These are phyloP conservation scores for Eledona agricola DNA, from an alignment of 2,888 invertebrate genomes.

Conservation along the genomic window DNA sequence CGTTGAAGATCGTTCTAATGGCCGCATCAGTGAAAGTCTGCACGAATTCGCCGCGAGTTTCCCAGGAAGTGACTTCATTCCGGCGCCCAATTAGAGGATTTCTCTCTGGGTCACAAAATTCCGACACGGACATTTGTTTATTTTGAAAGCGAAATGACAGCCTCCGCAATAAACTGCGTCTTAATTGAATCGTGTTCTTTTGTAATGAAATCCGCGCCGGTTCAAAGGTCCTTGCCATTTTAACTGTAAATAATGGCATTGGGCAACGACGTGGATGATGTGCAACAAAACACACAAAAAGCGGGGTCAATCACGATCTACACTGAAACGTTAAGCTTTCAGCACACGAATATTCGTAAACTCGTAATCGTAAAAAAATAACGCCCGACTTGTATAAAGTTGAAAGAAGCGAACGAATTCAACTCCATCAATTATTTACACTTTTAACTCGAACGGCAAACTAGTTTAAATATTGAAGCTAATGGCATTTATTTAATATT, in stretches of 20 bases:
- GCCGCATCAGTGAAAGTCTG: constrained; percentile 39
- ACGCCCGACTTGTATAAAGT: too few species aligned
- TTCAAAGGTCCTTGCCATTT: constrained; percentile 22
- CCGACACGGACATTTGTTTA: too few species aligned
- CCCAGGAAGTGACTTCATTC: constrained; percentile 33
- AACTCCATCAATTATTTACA: too few species aligned
- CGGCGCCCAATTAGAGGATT: constrained; percentile 21
- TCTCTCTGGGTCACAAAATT: constrained; percentile 17
- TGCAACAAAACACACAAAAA: too few species aligned
- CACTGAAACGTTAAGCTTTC: too few species aligned
- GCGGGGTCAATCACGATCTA: constrained; percentile 10
- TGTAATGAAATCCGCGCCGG: constrained; percentile 18
- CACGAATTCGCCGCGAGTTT: constrained; percentile 27
- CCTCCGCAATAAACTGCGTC: constrained; percentile 6
- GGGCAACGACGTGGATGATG: constrained; percentile 9
- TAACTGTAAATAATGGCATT: constrained; percentile 10
- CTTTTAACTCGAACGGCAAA: too few species aligned
- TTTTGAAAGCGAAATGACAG: too few species aligned
- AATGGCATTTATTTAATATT: too few species aligned
- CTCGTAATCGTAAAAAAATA: too few species aligned
- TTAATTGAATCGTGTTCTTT: constrained; percentile 25
- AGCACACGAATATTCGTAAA: too few species aligned
- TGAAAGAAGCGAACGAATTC: too few species aligned
- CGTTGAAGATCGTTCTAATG: constrained; percentile 42
- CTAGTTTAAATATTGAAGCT: too few species aligned